These are phyloP conservation scores for Eucera pruinosa DNA, from an alignment of 2,888 invertebrate genomes.

Conservation along the genomic window DNA sequence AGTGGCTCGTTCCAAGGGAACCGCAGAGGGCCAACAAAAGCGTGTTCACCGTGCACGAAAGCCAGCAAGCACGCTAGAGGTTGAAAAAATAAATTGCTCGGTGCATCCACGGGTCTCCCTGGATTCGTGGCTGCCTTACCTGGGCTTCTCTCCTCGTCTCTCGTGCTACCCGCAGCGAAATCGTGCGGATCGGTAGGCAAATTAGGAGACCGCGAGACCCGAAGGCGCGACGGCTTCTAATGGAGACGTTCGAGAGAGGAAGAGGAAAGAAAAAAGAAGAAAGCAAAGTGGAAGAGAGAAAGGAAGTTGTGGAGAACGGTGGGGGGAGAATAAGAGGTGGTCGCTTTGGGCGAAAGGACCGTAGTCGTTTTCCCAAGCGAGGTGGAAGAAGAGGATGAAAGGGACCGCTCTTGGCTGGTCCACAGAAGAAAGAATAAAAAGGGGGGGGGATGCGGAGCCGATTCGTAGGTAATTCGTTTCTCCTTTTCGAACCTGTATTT, in stretches of 20 bases:
- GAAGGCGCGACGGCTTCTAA: slow-evolving; percentile 67
- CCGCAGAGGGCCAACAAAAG: slow-evolving; percentile 55
- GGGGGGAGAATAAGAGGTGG: slow-evolving; percentile 42
- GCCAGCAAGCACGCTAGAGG: slow-evolving; percentile 37
- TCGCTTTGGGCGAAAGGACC: slow-evolving; percentile 64
- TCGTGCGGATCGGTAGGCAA: slow-evolving; percentile 73
- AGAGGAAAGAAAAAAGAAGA: slow-evolving; percentile 18
- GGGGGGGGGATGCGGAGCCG: slow-evolving; percentile 48
- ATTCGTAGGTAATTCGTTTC: slow-evolving; percentile 75
- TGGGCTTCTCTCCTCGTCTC: slow-evolving; percentile 9
- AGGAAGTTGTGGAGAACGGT: neutral
- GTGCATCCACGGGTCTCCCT: slow-evolving; percentile 41
- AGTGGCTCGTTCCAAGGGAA: slow-evolving; percentile 50
- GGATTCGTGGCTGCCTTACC: slow-evolving; percentile 7
- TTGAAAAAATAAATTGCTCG: slow-evolving; percentile 66
- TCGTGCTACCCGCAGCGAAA: slow-evolving; percentile 63
- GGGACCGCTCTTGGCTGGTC: slow-evolving; percentile 62
- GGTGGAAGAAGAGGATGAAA: slow-evolving; percentile 73
- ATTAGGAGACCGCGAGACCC: slow-evolving; percentile 67
- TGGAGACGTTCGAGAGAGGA: slow-evolving; percentile 64
- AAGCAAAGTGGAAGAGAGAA: neutral
- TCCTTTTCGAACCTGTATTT: slow-evolving; percentile 74
- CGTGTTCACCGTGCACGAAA: slow-evolving; percentile 45
- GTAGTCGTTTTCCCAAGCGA: slow-evolving; percentile 70
- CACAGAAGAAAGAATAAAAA: slow-evolving; percentile 46